Percentiles rank a stretch among this genome's conserved stretches.
phyloP scores from a whole-genome alignment of 2,888 invertebrate species.

The Lepidonotus clava region DNA sequence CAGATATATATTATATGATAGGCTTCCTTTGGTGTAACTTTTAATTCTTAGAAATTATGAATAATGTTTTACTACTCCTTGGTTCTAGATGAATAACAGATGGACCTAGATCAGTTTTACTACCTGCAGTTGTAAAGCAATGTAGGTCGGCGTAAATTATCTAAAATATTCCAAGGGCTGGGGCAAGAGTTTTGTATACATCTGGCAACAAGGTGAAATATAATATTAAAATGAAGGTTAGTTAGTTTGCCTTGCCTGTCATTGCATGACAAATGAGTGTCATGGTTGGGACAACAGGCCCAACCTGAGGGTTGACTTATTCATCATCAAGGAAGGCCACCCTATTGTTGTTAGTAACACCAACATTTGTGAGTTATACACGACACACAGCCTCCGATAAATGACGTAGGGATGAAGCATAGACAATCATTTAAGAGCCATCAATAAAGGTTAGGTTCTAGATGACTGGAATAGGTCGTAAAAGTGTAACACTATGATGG shows the following conservation, averaged over 20 bases:
- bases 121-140: too few relatives aligned
- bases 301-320: background rate
- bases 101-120: too few relatives aligned
- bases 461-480: too few relatives aligned
- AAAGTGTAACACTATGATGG: too few relatives aligned
- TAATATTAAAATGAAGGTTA: slow-evolving; percentile 34
- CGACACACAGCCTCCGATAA: background rate
- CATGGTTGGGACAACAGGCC: background rate
- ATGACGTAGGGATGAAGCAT: background rate
- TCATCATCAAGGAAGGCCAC: background rate
- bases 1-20: too few relatives aligned
- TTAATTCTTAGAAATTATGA: too few relatives aligned
- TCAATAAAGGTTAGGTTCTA: slow-evolving; percentile 18
- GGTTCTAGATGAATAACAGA: too few relatives aligned
- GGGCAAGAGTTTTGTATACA: background rate
- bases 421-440: background rate
- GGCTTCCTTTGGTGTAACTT: too few relatives aligned
- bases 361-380: background rate
- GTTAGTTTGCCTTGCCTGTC: background rate
- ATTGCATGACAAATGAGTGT: background rate
- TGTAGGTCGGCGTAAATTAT: too few relatives aligned
- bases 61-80: too few relatives aligned
- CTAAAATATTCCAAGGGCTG: too few relatives aligned
- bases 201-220: background rate
- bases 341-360: background rate